Base-by-base conservation (phyloP, 2,888 invertebrate genomes). In the Epinotia brunnichana region DNA sequence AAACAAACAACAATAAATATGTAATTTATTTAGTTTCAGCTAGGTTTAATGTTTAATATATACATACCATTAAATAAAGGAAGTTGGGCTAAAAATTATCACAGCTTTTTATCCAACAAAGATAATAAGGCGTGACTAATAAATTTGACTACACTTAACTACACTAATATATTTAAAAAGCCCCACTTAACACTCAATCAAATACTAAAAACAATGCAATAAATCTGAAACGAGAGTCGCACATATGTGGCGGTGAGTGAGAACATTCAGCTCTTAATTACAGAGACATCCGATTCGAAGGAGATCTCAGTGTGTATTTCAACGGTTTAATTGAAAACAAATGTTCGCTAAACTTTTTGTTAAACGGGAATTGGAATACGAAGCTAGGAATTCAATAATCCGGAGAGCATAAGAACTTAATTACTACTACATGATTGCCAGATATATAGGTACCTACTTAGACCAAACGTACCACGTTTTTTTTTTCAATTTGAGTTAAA, bases 261-360 rank as follows among this genome's bases (percentile, higher is more conserved):
- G 81, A 78, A 76, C 82, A 81, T 86, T 85, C 84, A 84, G 84
- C 77, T 82, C 85, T 83, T 87, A 90, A 90, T 91, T 85, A 84
- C 85, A 83, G 85, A 84, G 85, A 87, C 87, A 87, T 84, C 85
- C 85, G 87, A 84, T 80, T 77, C 80, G 78, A 80, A 77, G 77
- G 77, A 77, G 80, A 77, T 88, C 89, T 84, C 88, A 87, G 86
- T 87, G 85, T 83, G 83, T 89, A 89, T 89, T 88, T 90, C 90
- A 90, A 85, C 86, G 82, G 78, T 80, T 83, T 91, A 91, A 91
- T 91, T 91, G 87, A 89, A 79, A 90, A 89, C 91, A 91, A 91
- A 90, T 91, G 91, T 90, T 82, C 78, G 83, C 82, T 81, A 74
- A 77, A 76, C 69, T 62, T 70, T 61, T 69, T 80, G 74, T 62